Evolutionary conservation across 2,113 vertebrate species (phyloP).

Genomic region (Mesembrinibis cayennensis): DNA sequence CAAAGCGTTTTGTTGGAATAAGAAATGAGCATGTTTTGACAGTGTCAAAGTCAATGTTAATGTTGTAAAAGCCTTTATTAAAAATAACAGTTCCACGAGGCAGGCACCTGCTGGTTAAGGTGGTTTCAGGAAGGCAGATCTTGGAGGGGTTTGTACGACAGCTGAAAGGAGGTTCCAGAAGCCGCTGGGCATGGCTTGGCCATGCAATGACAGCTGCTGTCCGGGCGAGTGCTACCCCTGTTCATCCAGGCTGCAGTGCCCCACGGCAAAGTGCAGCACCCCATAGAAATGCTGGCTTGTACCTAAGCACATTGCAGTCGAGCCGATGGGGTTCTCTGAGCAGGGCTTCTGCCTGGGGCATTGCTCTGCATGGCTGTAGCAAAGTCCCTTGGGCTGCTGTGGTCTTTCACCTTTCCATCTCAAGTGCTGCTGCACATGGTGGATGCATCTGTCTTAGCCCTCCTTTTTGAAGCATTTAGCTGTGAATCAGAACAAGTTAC

Average conservation of each 20-base stretch:
- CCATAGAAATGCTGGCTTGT: not conserved
- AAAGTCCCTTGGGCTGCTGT: not conserved
- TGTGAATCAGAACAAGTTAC: not conserved
- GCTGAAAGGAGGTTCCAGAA: not conserved
- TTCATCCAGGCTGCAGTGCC: not conserved
- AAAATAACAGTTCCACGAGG: not conserved
- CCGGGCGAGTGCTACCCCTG: fast-evolving
- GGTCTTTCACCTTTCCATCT: not conserved
- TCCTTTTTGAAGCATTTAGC: not conserved
- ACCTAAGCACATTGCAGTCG: not conserved
- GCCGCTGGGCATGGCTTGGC: not conserved
- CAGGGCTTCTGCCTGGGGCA: not conserved
- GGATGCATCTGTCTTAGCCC: not conserved
- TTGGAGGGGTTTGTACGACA: not conserved
- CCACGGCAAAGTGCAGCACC: fast-evolving
- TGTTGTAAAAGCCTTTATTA: not conserved
- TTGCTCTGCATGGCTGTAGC: fast-evolving
- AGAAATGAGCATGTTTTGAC: not conserved
- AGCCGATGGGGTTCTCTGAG: fast-evolving
- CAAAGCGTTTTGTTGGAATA: not conserved
- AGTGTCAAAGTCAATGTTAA: not conserved
- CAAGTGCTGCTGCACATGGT: not conserved
- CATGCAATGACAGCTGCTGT: not conserved
- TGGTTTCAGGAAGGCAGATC: not conserved
- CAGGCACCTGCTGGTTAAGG: not conserved